These are phyloP conservation scores for Natator depressus DNA, from an alignment of 2,113 vertebrate genomes.

Conservation along the genomic window DNA sequence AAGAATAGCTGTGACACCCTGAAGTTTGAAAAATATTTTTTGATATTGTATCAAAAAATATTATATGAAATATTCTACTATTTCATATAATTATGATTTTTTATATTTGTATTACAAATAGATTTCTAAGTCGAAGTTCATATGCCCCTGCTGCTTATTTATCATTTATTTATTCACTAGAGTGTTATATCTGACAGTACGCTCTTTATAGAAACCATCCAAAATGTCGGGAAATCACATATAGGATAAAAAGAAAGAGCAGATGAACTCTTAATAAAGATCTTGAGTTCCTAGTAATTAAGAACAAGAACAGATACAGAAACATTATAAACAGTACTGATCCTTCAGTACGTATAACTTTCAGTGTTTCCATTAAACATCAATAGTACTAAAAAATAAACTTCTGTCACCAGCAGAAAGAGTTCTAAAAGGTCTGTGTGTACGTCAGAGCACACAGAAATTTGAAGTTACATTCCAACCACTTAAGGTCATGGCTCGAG, in stretches of 20 bases:
- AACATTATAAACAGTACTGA: background rate
- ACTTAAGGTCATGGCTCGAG: fast-evolving
- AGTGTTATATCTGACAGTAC: background rate
- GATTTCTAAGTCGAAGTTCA: background rate
- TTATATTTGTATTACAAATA: background rate
- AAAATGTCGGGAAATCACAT: background rate
- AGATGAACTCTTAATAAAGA: background rate
- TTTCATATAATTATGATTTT: background rate
- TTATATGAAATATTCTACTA: too few species aligned
- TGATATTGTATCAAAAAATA: too few species aligned
- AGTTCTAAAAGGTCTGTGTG: background rate
- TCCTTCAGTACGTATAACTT: background rate
- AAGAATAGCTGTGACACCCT: background rate
- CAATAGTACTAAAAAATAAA: background rate
- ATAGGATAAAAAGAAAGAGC: background rate
- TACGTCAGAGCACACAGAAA: background rate
- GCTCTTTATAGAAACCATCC: background rate
- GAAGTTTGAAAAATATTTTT: background rate
- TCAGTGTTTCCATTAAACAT: background rate
- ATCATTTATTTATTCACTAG: background rate
- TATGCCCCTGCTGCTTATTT: fast-evolving
- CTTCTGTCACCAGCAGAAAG: background rate
- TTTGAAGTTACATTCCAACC: fast-evolving
- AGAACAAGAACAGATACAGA: background rate
- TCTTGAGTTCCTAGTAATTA: background rate